These are phyloP conservation scores for Dione juno DNA, from an alignment of 2,888 invertebrate species.

Conservation along the genomic window DNA sequence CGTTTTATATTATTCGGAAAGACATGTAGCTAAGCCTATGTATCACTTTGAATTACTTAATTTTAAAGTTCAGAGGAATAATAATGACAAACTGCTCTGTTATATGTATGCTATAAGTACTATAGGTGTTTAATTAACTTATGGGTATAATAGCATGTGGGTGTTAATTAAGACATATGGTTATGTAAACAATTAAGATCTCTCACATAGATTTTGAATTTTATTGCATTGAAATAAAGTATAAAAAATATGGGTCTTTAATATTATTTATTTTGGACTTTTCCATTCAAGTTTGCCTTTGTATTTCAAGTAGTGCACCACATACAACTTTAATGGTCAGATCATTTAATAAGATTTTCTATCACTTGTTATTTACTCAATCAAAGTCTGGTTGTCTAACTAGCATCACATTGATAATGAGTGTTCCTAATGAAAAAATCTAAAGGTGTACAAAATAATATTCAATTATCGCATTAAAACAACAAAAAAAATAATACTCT, in stretches of 20 bases:
- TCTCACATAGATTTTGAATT: not conserved
- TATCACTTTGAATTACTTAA: not conserved
- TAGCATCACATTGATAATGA: not conserved
- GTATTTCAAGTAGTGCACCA: not conserved
- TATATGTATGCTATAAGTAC: not conserved
- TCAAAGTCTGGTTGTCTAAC: slow-evolving; percentile 8
- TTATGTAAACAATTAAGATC: slow-evolving; percentile 16
- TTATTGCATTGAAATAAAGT: slow-evolving; percentile 4
- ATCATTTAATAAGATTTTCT: not conserved
- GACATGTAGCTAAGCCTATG: no score
- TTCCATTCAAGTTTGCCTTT: not conserved
- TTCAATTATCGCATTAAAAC: not conserved
- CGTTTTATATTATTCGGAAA: no score
- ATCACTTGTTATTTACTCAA: not conserved
- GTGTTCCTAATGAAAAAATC: not conserved
- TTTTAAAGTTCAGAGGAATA: not conserved
- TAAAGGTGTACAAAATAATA: not conserved
- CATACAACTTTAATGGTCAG: no score
- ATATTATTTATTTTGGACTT: slow-evolving; percentile 1
- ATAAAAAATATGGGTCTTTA: not conserved
- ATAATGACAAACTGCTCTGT: not conserved
- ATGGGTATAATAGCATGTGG: slow-evolving; percentile 12
- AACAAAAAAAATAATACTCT: not conserved
- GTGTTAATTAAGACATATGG: slow-evolving; percentile 15
- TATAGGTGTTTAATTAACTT: slow-evolving; percentile 21